Evolutionary conservation across 2,797 vertebrate genomes (phyloP).

Genomic region (Emydoidea blandingii): DNA sequence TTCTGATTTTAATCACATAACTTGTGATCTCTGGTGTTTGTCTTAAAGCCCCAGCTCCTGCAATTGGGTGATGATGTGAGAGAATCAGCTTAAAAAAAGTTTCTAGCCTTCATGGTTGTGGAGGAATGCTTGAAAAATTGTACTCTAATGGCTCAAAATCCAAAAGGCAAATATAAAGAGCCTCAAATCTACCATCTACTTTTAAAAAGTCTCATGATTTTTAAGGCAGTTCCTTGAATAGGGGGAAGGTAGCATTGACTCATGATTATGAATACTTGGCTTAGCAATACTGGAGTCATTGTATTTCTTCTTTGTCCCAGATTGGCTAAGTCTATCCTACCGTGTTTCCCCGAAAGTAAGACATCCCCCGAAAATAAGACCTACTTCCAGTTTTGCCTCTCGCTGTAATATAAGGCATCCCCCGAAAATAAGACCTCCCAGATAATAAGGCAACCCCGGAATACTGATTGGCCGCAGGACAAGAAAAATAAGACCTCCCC

Average conservation of each 20-base stretch:
- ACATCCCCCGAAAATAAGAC: too few species aligned
- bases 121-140: neutral
- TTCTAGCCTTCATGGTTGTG: neutral
- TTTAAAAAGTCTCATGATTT: neutral
- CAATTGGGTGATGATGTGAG: neutral
- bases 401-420: too few species aligned
- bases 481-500: too few species aligned
- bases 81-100: neutral
- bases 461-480: too few species aligned
- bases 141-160: neutral
- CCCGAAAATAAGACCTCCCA: too few species aligned
- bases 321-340: slow-evolving; percentile 10
- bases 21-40: neutral
- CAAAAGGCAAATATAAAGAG: neutral
- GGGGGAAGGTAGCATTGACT: neutral
- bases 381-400: too few species aligned
- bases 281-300: neutral
- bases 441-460: too few species aligned
- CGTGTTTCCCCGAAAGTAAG: too few species aligned
- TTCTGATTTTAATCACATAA: neutral
- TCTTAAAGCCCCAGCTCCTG: neutral
- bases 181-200: neutral
- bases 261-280: neutral
- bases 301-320: neutral
- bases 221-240: neutral